A percentile compares a stretch with the other conserved stretches of the same genome.
These are phyloP conservation scores for Wiebesia pumilae DNA, from an alignment of 1,140 invertebrate genomes.

Conservation along the genomic window DNA sequence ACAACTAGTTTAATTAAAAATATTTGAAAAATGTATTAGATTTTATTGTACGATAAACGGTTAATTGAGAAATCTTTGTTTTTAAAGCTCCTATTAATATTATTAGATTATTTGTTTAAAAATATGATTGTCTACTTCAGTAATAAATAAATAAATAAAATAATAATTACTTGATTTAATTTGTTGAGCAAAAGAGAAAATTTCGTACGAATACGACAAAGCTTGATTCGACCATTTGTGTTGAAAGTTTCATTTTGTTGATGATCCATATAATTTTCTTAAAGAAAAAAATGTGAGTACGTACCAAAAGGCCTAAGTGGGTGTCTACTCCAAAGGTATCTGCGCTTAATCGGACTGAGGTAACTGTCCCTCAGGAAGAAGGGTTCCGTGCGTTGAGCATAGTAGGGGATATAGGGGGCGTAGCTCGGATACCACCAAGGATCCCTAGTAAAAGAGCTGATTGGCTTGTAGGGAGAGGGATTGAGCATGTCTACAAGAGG, in stretches of 20 bases:
- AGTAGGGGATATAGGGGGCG: constrained; percentile 81
- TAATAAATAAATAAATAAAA: too few relatives aligned
- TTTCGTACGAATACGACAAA: too few relatives aligned
- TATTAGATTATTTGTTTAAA: too few relatives aligned
- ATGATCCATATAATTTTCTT: too few relatives aligned
- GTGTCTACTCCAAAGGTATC: constrained; percentile 91
- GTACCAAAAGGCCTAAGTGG: constrained; percentile 89
- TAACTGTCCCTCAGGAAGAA: constrained; percentile 90
- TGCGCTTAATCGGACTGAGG: constrained; percentile 90
- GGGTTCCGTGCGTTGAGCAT: constrained; percentile 80
- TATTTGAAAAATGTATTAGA: neutral
- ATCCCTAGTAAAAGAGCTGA: constrained; percentile 86
- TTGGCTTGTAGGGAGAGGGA: constrained; percentile 83
- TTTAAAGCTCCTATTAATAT: too few relatives aligned
- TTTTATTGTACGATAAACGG: neutral
- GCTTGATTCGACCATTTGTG: too few relatives aligned
- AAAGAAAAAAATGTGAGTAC: constrained; percentile 1
- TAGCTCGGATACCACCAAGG: constrained; percentile 90
- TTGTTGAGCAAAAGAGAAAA: too few relatives aligned
- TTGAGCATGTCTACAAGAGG: constrained; percentile 85
- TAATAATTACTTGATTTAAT: too few relatives aligned
- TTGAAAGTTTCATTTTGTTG: too few relatives aligned
- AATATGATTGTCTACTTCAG: too few relatives aligned
- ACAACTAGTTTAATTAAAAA: neutral
- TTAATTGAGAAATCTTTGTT: too few relatives aligned